phyloP scores from a whole-genome alignment of 1,140 invertebrate genomes.

The Drosophila kanapiae region DNA sequence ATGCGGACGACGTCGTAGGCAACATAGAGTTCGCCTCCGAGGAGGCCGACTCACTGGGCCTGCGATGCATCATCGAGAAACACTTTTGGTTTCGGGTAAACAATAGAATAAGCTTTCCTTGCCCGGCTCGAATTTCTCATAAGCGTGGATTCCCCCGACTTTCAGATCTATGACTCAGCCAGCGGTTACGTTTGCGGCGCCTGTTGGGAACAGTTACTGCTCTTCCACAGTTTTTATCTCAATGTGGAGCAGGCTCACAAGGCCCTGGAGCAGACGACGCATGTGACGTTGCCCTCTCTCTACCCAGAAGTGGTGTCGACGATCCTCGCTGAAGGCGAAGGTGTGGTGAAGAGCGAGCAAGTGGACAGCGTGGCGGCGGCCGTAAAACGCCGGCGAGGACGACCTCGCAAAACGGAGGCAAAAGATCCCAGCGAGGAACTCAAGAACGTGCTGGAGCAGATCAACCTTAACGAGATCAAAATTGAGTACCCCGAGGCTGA shows the following conservation, averaged over 20 bases:
- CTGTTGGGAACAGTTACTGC: conserved; percentile 63
- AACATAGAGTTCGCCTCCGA: conserved; percentile 55
- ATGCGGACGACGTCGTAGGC: conserved; percentile 25
- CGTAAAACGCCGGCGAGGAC: conserved; percentile 67
- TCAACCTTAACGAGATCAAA: conserved; percentile 73
- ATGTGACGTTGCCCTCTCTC: neutral
- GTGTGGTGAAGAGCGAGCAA: conserved; percentile 20
- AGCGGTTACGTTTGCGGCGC: conserved; percentile 50
- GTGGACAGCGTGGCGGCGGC: conserved; percentile 58
- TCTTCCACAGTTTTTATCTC: conserved; percentile 69
- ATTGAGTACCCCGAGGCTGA: conserved; percentile 72
- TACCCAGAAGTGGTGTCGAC: conserved; percentile 2
- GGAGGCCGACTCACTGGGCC: conserved; percentile 46
- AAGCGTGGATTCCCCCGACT: neutral
- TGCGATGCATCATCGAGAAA: conserved; percentile 61
- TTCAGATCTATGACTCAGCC: conserved; percentile 31
- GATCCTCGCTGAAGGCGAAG: neutral
- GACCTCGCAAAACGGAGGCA: conserved; percentile 52
- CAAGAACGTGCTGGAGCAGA: conserved; percentile 64
- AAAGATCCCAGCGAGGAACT: conserved; percentile 54
- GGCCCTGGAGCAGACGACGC: neutral
- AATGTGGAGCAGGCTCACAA: conserved; percentile 62
- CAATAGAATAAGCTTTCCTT: neutral
- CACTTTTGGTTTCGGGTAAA: conserved; percentile 71
- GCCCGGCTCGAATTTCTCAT: neutral